phyloP scores from a whole-genome alignment of 2,888 invertebrate species.

The Eubasilissa splendida region DNA sequence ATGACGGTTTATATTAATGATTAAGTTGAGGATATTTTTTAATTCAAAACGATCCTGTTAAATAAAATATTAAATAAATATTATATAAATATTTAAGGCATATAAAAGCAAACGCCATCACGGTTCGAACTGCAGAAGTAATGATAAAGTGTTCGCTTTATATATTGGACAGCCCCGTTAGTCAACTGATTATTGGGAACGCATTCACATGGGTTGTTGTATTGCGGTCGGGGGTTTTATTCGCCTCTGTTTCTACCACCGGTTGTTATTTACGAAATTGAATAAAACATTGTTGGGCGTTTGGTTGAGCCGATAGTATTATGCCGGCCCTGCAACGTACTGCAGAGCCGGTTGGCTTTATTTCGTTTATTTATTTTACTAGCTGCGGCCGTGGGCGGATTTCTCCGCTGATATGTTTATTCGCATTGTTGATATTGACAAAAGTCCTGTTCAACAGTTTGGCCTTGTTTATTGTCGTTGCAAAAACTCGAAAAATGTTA shows the following conservation, averaged over 20 bases:
- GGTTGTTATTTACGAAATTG: constrained; percentile 49
- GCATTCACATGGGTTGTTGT: no score
- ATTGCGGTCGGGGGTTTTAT: constrained; percentile 26
- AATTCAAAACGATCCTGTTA: no score
- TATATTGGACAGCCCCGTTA: no score
- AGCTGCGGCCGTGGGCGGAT: constrained; percentile 46
- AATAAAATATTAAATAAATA: no score
- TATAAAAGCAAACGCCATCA: no score
- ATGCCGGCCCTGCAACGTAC: constrained; percentile 30
- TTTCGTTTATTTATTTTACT: constrained; percentile 49
- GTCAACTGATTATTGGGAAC: no score
- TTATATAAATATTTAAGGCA: no score
- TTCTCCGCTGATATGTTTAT: constrained; percentile 53
- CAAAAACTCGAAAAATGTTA: constrained; percentile 1
- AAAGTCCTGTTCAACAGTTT: constrained; percentile 39
- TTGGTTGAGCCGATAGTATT: constrained; percentile 42
- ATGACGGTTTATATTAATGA: no score
- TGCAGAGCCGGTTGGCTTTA: constrained; percentile 42
- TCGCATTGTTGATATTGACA: constrained; percentile 47
- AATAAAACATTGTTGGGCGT: constrained; percentile 44
- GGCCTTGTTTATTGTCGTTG: constrained; percentile 13
- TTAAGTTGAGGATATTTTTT: no score
- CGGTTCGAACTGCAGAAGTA: no score
- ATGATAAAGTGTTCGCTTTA: no score
- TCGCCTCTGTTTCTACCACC: constrained; percentile 13